Evolutionary conservation across 2,113 vertebrate genomes (phyloP).

Genomic region (Illadopsis cleaveri): DNA sequence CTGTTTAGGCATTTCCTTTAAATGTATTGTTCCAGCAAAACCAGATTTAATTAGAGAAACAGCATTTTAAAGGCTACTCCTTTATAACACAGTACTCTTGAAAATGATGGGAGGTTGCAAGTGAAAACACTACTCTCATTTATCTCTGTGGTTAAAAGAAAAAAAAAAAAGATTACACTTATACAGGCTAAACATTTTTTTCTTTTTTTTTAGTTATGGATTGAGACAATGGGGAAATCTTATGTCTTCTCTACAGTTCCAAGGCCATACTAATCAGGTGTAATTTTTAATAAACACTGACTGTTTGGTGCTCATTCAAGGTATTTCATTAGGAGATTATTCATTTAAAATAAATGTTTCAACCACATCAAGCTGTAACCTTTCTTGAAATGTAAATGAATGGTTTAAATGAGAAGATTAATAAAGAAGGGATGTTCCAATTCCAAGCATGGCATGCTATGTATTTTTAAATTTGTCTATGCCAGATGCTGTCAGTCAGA

Average conservation of each 20-base stretch:
- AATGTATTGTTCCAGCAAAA: conserved; percentile 38
- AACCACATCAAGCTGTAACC: conserved; percentile 78
- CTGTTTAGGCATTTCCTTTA: neutral
- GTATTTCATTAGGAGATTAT: conserved; percentile 81
- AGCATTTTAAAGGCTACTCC: conserved; percentile 56
- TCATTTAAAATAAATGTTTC: conserved; percentile 80
- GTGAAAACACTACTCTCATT: conserved; percentile 58
- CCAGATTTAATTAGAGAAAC: conserved; percentile 70
- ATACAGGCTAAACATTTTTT: conserved; percentile 9
- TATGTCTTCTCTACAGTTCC: conserved; percentile 59
- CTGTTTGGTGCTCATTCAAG: conserved; percentile 76
- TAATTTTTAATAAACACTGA: conserved; percentile 78
- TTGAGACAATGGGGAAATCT: conserved; percentile 74
- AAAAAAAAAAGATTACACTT: neutral
- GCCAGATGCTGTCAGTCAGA: conserved; percentile 97
- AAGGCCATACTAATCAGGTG: conserved; percentile 77
- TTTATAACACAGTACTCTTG: conserved; percentile 50
- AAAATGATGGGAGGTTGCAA: conserved; percentile 56
- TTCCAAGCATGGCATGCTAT: conserved; percentile 83
- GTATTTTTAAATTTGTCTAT: conserved; percentile 89
- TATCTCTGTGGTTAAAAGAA: conserved; percentile 35
- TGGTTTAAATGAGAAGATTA: conserved; percentile 82
- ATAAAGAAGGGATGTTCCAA: conserved; percentile 82
- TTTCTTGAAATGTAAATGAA: conserved; percentile 85
- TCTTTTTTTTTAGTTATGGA: neutral